Conservation (phyloP, 2,888 invertebrate species). For the Cetonia aurata region DNA sequence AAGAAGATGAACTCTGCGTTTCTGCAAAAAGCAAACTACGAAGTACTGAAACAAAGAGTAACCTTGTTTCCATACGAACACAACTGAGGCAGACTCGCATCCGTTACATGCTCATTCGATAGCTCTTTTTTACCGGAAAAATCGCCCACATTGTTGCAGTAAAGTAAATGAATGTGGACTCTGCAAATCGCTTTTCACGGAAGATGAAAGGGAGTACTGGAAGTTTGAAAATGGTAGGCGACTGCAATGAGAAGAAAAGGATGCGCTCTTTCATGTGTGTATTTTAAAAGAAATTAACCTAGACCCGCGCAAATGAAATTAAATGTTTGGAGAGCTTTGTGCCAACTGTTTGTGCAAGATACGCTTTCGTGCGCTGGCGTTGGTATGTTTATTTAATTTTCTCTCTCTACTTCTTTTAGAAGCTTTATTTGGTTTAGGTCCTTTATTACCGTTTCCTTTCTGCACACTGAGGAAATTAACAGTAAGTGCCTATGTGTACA, state of each 20-base stretch:
- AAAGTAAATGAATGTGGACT: neutral
- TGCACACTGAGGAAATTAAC: no score
- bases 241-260: no score
- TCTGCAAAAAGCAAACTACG: neutral
- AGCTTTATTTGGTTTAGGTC: no score
- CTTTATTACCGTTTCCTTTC: no score
- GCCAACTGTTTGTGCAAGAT: no score
- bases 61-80: neutral
- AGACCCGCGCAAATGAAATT: neutral
- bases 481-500: no score
- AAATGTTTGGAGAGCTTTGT: neutral
- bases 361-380: no score
- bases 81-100: neutral
- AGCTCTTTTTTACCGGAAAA: neutral
- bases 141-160: constrained; percentile 20
- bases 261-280: neutral
- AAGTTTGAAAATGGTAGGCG: no score
- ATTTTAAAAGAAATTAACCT: constrained; percentile 4
- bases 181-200: no score
- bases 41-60: neutral
- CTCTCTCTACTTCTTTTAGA: no score
- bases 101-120: neutral
- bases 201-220: constrained; percentile 1
- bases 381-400: no score
- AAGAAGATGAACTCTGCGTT: neutral